Evolutionary conservation across 2,113 vertebrate species (phyloP).

Genomic region (Cinclus cinclus): DNA sequence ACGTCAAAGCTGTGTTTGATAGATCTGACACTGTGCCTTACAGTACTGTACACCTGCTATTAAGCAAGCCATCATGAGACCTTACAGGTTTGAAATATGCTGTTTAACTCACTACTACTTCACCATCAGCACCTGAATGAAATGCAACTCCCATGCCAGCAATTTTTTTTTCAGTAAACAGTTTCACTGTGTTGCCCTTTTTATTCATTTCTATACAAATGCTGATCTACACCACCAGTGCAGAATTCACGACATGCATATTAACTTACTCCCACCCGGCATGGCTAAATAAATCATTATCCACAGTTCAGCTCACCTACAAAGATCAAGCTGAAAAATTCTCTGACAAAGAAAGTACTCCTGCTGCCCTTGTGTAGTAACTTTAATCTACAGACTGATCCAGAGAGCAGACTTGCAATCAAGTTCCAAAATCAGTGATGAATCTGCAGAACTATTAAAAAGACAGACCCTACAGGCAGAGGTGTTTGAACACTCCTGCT

Average conservation of each 20-base stretch:
- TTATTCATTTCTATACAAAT: background rate
- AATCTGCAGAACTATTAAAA: conserved; percentile 8
- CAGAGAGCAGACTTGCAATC: background rate
- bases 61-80: background rate
- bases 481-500: background rate
- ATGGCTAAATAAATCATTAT: background rate
- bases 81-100: background rate
- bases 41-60: background rate
- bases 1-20: background rate
- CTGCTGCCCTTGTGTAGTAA: background rate
- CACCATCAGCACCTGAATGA: background rate
- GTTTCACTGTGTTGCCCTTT: background rate
- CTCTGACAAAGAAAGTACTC: background rate
- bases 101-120: background rate
- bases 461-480: background rate
- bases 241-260: background rate
- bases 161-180: background rate
- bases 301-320: background rate
- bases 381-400: background rate
- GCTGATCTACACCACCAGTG: background rate
- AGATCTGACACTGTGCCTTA: background rate
- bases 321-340: background rate
- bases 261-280: background rate
- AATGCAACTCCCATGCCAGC: background rate
- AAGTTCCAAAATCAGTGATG: conserved; percentile 16